A percentile compares a stretch with the other conserved stretches of the same genome.
These are phyloP conservation scores for Drosophila peninsularis DNA, from an alignment of 2,888 invertebrate genomes.

Conservation along the genomic window DNA sequence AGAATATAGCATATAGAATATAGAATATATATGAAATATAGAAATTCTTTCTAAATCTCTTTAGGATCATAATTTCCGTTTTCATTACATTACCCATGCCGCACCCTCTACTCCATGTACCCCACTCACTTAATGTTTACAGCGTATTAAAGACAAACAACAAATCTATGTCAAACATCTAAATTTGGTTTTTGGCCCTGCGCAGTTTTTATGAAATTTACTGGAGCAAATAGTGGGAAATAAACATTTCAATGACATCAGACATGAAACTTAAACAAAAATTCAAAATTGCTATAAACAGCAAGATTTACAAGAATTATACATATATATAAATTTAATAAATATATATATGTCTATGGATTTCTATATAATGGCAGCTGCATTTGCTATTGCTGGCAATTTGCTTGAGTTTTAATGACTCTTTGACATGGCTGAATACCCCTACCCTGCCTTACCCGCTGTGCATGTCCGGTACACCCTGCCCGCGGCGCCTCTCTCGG, in stretches of 20 bases:
- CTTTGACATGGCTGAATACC: conserved; percentile 21
- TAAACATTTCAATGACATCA: conserved; percentile 54
- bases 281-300: background rate
- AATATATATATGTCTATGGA: background rate
- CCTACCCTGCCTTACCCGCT: background rate
- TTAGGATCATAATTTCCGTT: too few relatives aligned
- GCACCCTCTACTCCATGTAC: conserved; percentile 1
- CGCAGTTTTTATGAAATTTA: conserved; percentile 61
- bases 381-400: conserved; percentile 4
- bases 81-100: too few relatives aligned
- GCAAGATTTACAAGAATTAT: background rate
- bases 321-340: background rate
- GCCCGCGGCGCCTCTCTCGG: background rate
- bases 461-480: background rate
- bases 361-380: conserved; percentile 5
- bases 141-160: conserved; percentile 53
- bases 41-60: too few relatives aligned
- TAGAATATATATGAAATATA: too few relatives aligned
- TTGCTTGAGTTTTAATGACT: conserved; percentile 27
- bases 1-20: background rate
- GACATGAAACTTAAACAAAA: conserved; percentile 5
- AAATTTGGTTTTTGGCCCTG: conserved; percentile 71
- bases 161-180: conserved; percentile 72
- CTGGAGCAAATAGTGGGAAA: conserved; percentile 56
- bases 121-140: conserved; percentile 9